These are phyloP conservation scores for Melanotaenia boesemani DNA, from an alignment of 2,797 vertebrate species.

Conservation along the genomic window DNA sequence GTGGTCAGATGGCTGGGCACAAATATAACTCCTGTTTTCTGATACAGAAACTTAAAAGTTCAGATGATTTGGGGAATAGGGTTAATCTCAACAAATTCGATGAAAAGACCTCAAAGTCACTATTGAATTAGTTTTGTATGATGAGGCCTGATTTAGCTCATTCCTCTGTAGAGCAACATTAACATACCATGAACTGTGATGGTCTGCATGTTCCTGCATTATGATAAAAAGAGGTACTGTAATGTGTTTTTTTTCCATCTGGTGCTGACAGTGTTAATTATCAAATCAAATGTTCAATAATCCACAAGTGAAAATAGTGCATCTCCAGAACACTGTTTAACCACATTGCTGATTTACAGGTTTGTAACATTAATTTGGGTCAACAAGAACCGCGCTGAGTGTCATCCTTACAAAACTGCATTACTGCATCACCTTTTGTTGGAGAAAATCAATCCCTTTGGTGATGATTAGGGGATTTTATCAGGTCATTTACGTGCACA, in stretches of 20 bases:
- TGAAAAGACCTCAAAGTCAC: neutral
- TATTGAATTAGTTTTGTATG: neutral
- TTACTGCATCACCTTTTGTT: neutral
- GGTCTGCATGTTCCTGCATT: neutral
- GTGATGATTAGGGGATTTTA: neutral
- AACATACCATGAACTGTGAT: neutral
- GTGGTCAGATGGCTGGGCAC: conserved; percentile 14
- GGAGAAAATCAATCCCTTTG: neutral
- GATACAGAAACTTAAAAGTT: neutral
- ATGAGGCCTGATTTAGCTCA: neutral
- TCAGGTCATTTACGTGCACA: neutral
- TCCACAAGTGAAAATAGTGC: conserved; percentile 5
- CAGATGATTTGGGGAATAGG: neutral
- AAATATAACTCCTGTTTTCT: neutral
- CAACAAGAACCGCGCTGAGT: neutral
- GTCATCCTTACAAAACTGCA: neutral
- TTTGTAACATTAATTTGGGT: neutral
- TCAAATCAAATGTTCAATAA: neutral
- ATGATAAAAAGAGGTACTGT: neutral
- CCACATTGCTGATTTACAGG: neutral
- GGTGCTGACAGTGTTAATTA: neutral
- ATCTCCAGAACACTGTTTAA: neutral
- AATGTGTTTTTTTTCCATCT: neutral
- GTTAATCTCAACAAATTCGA: neutral
- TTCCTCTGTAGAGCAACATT: neutral